These are phyloP conservation scores for Drosophila suboccidentalis DNA, from an alignment of 2,888 invertebrate species.

Conservation along the genomic window DNA sequence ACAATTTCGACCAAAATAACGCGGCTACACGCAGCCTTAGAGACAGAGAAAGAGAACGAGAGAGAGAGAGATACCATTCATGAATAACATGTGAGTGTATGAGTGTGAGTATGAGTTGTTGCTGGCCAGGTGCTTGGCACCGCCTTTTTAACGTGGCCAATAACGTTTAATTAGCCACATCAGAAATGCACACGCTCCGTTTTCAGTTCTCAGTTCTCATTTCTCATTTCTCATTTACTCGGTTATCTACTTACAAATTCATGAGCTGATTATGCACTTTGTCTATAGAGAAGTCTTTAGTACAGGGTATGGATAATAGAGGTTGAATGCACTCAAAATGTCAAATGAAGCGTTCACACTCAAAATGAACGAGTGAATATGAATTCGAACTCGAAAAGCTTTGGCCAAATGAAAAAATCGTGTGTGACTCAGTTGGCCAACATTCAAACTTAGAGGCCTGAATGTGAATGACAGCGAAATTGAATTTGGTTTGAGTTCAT, in stretches of 20 bases:
- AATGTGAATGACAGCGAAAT: too few relatives aligned
- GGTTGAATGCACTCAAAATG: too few relatives aligned
- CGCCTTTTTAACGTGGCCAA: slow-evolving; percentile 18
- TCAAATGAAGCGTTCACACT: too few relatives aligned
- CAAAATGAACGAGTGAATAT: too few relatives aligned
- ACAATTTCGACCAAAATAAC: slow-evolving; percentile 70
- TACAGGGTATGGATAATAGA: too few relatives aligned
- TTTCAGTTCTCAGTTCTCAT: background rate
- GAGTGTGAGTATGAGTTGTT: background rate
- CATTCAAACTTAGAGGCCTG: too few relatives aligned
- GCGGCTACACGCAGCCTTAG: slow-evolving; percentile 58
- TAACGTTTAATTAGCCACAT: slow-evolving; percentile 39
- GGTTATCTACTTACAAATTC: slow-evolving; percentile 13
- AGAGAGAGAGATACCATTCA: slow-evolving; percentile 24
- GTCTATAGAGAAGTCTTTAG: background rate
- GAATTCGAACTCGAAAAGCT: too few relatives aligned
- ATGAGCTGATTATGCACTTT: slow-evolving; percentile 7
- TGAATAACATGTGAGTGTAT: slow-evolving; percentile 14
- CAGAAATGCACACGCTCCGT: slow-evolving; percentile 14
- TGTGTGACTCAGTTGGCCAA: too few relatives aligned
- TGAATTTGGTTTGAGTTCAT: too few relatives aligned
- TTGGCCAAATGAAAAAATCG: too few relatives aligned
- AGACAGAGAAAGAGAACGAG: slow-evolving; percentile 10
- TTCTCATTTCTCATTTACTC: background rate
- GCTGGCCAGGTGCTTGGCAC: slow-evolving; percentile 25